Evolutionary conservation across 2,888 invertebrate species (phyloP), one percentile per base, ranked within the genome.

Genomic region (Boloria euphrosyne): DNA sequence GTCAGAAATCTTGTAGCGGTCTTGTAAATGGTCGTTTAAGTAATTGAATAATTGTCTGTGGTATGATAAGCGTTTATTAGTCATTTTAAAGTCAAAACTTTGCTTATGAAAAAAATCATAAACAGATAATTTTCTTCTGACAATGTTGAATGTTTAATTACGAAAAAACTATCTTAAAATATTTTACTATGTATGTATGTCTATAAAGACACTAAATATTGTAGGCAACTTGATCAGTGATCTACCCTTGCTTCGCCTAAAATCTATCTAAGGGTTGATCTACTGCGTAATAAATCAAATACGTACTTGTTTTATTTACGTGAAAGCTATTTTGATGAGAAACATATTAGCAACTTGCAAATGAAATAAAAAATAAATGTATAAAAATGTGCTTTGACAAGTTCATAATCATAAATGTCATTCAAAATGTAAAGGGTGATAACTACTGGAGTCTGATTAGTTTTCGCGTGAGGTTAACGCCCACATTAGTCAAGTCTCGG

Each of bases 1-100:
- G 81, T 87, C 66, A 72, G 72, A 72, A 55, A 62, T 52, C 44
- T 63, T 61, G 63, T 69, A 64, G 66, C 53, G 43, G 13, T 31
- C 27, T 52, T n/a, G 68, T 61, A 49, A 68, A 57, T 60, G 55
- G 51, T 57, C 59, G 59, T 55, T 66, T 63, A 55, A 57, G 46
- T 59, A 59, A 59, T 59, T 49, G 49, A 31, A 59, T 49, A 59
- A 59, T 59, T 47, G 17, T 59, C 4, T 2, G 16, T 59, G 22
- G 46, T n/a, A 57, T 46, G 16, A 57, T 16, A 46, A 57, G 16
- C 2, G 13, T 52, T 51, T 22, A 17, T 2, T 2, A 4, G 22
- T n/a, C 5, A 27, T 14, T n/a, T 5, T n/a, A n/a, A n/a, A n/a
- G n/a, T n/a, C n/a, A 51, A 51, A 0, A 4, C 4, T 4, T 31